Evolutionary conservation across 2,888 invertebrate genomes (phyloP), one percentile per base, ranked within the genome.

Genomic region (Perizoma flavofasciatum): DNA sequence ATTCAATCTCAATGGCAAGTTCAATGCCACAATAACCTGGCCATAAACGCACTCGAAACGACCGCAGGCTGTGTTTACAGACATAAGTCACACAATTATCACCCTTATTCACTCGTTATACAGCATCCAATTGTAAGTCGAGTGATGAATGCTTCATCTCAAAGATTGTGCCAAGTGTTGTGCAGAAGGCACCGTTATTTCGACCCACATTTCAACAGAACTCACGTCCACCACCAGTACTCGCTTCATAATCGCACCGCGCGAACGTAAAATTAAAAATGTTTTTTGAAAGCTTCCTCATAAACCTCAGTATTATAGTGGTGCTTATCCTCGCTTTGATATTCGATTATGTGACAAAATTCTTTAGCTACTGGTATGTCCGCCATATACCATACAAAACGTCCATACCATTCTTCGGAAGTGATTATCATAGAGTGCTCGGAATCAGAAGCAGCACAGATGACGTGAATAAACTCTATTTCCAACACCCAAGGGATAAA

Each of bases 331-430:
- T 81, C 54, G 91, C 92, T 5, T 69, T 92, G 9, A 81, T 79
- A 45, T 83, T 88, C 60, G 92, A 92, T 68, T 92, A 92, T 71
- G 83, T 89, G 43, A 92, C 91, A 0, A 92, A 92, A 61, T 92
- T 81, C 74, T 92, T 92, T 73, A 92, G 88, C 70, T 92, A 92
- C 71, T 92, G 92, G 91, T 92, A 92, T 61, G 80, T 92, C 22
- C 74, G 92, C 11, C 89, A 90, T 62, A 79, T 92, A 34, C 85
- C 88, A 0, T 88, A 90, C 65, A 89, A 86, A 71, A 75, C 74
- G 0, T 73, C 86, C 0, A 56, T 92, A 4, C 89, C 89, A 0
- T 86, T 89, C 68, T 83, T 88, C 57, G 92, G 92, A 33, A 85
- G 86, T 41, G 91, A 92, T 65, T 90, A 89, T 71, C 82, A 86